phyloP scores from a whole-genome alignment of 2,113 vertebrate genomes.

The Sebastes fasciatus region DNA sequence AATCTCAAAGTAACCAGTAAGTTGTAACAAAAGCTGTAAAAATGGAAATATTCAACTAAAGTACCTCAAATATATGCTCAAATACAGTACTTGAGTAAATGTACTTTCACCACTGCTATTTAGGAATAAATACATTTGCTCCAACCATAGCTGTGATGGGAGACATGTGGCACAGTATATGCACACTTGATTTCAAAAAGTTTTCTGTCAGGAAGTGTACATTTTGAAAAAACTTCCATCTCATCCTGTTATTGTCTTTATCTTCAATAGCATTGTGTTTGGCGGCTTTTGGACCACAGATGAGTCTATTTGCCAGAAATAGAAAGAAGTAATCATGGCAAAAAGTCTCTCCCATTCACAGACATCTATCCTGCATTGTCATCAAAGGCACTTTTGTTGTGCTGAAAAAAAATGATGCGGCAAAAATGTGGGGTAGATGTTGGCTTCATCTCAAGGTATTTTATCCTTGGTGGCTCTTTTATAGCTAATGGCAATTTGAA shows the following conservation, averaged over 20 bases:
- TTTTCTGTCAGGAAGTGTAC: neutral
- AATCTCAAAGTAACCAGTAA: neutral
- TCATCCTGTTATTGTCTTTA: neutral
- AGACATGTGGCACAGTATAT: too few relatives aligned
- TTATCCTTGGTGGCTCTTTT: slow-evolving; percentile 4
- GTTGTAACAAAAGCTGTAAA: neutral
- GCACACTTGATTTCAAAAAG: too few relatives aligned
- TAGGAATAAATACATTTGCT: neutral
- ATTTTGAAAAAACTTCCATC: neutral
- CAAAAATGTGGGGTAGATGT: neutral
- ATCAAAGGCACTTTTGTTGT: neutral
- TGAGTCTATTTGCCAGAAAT: neutral
- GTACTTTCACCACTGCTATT: neutral
- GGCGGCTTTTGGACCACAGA: neutral
- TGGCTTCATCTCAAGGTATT: neutral
- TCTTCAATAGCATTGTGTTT: neutral
- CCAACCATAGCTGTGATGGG: too few relatives aligned
- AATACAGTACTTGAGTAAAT: neutral
- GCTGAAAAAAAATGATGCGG: neutral
- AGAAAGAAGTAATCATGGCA: neutral
- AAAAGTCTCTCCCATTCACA: neutral
- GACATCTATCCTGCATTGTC: neutral
- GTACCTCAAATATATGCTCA: neutral
- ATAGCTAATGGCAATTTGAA: neutral
- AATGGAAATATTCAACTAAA: neutral